Evolutionary conservation across 2,797 vertebrate species (phyloP).

Genomic region (Chloroceryle amazona): DNA sequence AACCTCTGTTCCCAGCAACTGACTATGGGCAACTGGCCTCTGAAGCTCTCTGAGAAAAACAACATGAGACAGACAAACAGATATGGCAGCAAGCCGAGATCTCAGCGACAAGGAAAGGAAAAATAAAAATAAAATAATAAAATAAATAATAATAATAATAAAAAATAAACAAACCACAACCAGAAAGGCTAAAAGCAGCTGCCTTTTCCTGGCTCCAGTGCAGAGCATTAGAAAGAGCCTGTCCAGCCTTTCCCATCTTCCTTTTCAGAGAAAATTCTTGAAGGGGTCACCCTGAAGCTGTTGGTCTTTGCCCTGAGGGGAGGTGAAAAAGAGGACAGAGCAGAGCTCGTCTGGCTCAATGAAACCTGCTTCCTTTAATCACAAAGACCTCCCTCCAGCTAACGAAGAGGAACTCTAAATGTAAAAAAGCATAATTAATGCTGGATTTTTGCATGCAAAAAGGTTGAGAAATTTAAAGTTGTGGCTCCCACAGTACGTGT

Average conservation of each 20-base stretch:
- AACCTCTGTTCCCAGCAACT: constrained; percentile 82
- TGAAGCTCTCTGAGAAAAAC: constrained; percentile 77
- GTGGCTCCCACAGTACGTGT: constrained; percentile 53
- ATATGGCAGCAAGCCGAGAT: too few species aligned
- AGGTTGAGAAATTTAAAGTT: constrained; percentile 49
- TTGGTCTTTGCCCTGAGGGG: constrained; percentile 75
- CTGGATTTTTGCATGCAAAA: constrained; percentile 56
- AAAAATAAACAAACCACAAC: background rate
- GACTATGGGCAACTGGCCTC: constrained; percentile 71
- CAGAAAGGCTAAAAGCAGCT: constrained; percentile 75
- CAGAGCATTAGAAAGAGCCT: constrained; percentile 62
- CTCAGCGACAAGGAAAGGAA: too few species aligned
- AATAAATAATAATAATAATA: too few species aligned
- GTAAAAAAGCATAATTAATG: constrained; percentile 44
- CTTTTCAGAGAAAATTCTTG: constrained; percentile 63
- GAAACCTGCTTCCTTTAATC: constrained; percentile 73
- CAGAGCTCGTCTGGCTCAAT: constrained; percentile 58
- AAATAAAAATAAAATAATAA: too few species aligned
- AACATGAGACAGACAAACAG: constrained; percentile 50
- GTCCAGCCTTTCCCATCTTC: constrained; percentile 67
- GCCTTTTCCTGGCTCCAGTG: constrained; percentile 64
- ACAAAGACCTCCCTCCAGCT: constrained; percentile 67
- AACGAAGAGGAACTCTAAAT: background rate
- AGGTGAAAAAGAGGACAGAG: constrained; percentile 82
- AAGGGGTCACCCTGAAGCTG: constrained; percentile 74